Evolutionary conservation across 2,113 vertebrate genomes (phyloP), one percentile per base, ranked within the genome.

Genomic region (Neopipo cinnamomea): DNA sequence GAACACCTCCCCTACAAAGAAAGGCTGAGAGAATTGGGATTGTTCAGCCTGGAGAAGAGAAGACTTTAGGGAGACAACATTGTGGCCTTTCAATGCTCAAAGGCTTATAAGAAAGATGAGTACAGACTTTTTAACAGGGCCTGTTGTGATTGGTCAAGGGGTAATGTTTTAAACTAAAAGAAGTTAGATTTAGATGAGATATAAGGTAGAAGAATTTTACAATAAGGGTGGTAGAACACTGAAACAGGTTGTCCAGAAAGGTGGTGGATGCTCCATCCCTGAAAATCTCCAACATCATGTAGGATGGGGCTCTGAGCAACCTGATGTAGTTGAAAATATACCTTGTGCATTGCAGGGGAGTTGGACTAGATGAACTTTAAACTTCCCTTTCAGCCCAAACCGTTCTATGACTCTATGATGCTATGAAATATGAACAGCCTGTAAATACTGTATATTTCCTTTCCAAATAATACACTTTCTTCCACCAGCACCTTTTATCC

Each of bases 1-100:
- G 23, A 85, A 37, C 4, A 33, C 3, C 5, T 82, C 16, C 42
- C 12, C n/a, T 42, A 0, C 31, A 41, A 74, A 7, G 35, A 72
- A 39, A 83, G 18, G 2, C 24, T 68, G 47, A 86, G n/a, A n/a
- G 3, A 50, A 28, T 22, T 61, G 27, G 2, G 6, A 4, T 39
- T 73, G 5, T 23, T 74, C 42, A 82, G 3, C 6, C 5, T 46
- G 53, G 20, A 49, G 27, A 52, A 77, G 19, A 55, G 24, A 44
- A 75, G 17, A 14, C 7, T 67, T 8, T 2, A 2, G 5, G 6
- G 10, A 72, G 11, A 46, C 5, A 13, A 41, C 11, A 17, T 6
- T 33, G 27, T 1, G 0, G 5, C 0, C 4, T 18, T 67, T 14
- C 47, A 71, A 0, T 37, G 21, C 1, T 18, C 61, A 10, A 59